Base-by-base conservation (phyloP, 2,888 invertebrate genomes). In the Synanthedon myopaeformis region DNA sequence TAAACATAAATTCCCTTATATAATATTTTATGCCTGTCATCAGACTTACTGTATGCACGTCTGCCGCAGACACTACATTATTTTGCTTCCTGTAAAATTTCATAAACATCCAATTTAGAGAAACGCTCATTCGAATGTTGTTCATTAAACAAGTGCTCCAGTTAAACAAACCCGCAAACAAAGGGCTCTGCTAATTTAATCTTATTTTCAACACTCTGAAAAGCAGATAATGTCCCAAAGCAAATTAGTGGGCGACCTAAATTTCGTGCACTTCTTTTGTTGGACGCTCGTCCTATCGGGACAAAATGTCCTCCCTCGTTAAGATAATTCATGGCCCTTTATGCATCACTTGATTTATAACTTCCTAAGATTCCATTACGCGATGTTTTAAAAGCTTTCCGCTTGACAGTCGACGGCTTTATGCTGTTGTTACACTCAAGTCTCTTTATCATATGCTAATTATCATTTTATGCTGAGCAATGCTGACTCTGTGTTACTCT, bases 211-310 rank as follows among this genome's bases (percentile, higher is more conserved):
- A 45, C 53, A 51, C 41, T 35, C 45, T 23, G 51, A 51, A 51
- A 54, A 55, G 52, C 51, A 57, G 53, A 56, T 53, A 59, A 55
- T 54, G 53, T 45, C 56, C 51, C 51, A 55, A 55, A 57, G 55
- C 53, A 57, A 61, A 61, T 61, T 61, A 59, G 59, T 53, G 45
- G 28, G 45, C 51, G 56, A 54, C 52, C 54, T 52, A 54, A 58
- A 58, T 49, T 50, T 56, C 54, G 54, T 51, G 35, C 53, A 50
- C 52, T 56, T 59, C 59, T 57, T 59, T 56, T 57, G 57, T 57
- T 41, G 51, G 52, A 45, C 35, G 41, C 12, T 45, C 28, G 13
- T 28, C 53, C 41, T 42, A 13, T 19, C 41, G 35, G 42, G 49
- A n/a, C 55, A 52, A 51, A 55, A 49, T 53, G 58, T 58, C 58